phyloP scores from a whole-genome alignment of 2,888 invertebrate genomes.

The Lasioglossum malachurum region DNA sequence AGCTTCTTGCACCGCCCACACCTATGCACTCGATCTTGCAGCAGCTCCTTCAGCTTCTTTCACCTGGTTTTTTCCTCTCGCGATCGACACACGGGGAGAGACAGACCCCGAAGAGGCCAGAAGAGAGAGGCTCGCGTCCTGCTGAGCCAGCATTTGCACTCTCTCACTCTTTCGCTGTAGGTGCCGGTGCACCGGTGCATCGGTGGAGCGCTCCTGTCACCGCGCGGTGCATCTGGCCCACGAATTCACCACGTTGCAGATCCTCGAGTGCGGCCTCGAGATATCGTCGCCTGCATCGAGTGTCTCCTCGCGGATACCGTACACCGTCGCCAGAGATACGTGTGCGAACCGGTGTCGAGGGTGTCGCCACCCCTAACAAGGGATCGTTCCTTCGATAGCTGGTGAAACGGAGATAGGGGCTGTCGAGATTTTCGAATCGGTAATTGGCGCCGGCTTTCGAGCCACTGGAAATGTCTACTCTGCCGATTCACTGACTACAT shows the following conservation, averaged over 20 bases:
- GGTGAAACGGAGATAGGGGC: neutral
- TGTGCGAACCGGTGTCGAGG: neutral
- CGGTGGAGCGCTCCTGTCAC: constrained; percentile 32
- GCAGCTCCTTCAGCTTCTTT: constrained; percentile 10
- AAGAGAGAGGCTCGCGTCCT: constrained; percentile 51
- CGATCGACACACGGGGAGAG: constrained; percentile 15
- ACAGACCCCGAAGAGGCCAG: constrained; percentile 38
- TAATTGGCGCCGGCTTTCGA: neutral
- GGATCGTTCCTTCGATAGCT: constrained; percentile 20
- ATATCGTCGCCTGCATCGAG: constrained; percentile 66
- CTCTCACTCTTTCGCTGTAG: neutral
- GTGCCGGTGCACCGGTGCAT: neutral
- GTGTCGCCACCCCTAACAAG: neutral
- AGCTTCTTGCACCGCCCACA: neutral
- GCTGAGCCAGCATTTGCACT: constrained; percentile 76
- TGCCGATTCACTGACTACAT: neutral
- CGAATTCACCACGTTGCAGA: constrained; percentile 78
- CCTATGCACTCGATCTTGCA: constrained; percentile 5
- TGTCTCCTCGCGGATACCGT: constrained; percentile 23
- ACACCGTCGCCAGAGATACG: constrained; percentile 2
- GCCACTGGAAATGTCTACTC: neutral
- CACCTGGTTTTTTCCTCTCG: constrained; percentile 7
- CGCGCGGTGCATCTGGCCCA: constrained; percentile 52
- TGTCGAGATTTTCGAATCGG: constrained; percentile 38
- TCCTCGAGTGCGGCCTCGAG: constrained; percentile 76